Evolutionary conservation across 2,113 vertebrate genomes (phyloP).

Genomic region (Sclerurus mexicanus): DNA sequence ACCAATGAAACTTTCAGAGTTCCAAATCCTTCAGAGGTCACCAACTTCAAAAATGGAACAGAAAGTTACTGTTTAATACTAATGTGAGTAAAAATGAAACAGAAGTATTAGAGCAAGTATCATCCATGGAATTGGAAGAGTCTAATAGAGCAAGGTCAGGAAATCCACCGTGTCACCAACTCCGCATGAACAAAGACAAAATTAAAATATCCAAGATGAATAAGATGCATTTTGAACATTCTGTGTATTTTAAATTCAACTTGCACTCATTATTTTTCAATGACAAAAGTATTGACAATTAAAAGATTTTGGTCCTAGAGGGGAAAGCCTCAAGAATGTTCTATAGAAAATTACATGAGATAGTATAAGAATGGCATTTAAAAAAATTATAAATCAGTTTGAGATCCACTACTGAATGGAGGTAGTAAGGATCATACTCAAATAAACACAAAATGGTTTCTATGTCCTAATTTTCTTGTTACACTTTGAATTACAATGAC

Average conservation of each 20-base stretch:
- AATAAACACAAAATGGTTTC: neutral
- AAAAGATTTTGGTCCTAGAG: neutral
- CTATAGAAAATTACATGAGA: neutral
- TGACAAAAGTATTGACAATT: neutral
- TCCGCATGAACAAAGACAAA: neutral
- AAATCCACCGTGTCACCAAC: neutral
- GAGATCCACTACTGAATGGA: neutral
- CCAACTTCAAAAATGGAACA: conserved; percentile 43
- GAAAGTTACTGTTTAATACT: conserved; percentile 28
- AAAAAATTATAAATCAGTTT: neutral
- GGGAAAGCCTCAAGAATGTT: neutral
- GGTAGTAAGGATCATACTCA: neutral
- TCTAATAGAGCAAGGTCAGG: neutral
- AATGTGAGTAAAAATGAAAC: neutral
- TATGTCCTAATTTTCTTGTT: neutral
- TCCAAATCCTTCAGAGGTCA: conserved; percentile 66
- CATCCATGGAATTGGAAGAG: neutral
- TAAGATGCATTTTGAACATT: neutral
- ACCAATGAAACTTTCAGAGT: conserved; percentile 50
- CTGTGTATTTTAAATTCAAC: neutral
- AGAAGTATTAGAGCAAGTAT: neutral
- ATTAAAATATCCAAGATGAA: neutral
- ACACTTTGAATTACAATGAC: neutral
- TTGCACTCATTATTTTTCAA: neutral
- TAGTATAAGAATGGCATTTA: neutral